Percentiles rank a stretch among this genome's conserved stretches.
phyloP scores from a whole-genome alignment of 1,140 invertebrate species.

The Aphis craccivora region DNA sequence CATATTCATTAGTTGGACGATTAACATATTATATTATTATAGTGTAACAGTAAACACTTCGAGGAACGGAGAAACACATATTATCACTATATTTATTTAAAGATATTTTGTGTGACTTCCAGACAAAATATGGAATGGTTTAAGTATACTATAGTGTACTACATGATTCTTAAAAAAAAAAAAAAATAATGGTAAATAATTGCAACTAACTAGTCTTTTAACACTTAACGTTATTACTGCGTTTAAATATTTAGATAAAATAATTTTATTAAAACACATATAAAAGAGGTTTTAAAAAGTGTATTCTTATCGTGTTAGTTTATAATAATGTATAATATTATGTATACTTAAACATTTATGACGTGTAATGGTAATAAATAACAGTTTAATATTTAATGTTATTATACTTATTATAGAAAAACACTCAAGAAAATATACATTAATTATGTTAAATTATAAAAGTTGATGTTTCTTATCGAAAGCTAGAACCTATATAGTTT shows the following conservation, averaged over 20 bases:
- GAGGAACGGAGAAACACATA: neutral
- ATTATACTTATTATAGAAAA: neutral
- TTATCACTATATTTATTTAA: neutral
- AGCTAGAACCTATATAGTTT: neutral
- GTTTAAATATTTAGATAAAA: neutral
- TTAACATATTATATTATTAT: neutral
- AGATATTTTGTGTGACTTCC: neutral
- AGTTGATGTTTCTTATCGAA: constrained; percentile 9
- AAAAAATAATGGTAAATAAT: no score
- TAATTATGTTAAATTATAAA: neutral
- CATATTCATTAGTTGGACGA: neutral
- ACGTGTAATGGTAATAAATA: neutral
- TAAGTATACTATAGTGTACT: neutral
- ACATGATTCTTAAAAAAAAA: no score
- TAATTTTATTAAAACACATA: neutral
- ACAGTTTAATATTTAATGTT: neutral
- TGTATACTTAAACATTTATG: neutral
- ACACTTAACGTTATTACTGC: neutral
- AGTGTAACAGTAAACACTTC: neutral
- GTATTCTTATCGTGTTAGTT: neutral
- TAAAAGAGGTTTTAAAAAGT: neutral
- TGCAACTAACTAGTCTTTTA: neutral
- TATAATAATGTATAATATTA: no score
- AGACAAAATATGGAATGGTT: neutral
- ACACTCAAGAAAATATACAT: neutral